Percentiles rank a stretch among this genome's conserved stretches.
phyloP scores from a whole-genome alignment of 2,888 invertebrate genomes.

The Callimorpha dominula region DNA sequence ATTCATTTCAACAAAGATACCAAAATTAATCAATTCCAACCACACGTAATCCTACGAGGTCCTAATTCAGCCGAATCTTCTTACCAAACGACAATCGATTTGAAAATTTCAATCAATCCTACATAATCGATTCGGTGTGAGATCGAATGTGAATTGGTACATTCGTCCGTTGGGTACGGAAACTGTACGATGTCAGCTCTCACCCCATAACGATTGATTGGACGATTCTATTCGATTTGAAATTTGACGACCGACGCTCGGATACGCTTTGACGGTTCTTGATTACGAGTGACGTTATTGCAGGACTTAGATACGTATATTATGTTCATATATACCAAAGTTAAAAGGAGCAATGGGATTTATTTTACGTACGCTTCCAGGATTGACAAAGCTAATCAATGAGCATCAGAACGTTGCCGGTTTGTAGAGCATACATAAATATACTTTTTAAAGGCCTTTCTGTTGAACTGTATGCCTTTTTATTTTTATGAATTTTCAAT shows the following conservation, averaged over 20 bases:
- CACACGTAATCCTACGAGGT: slow-evolving; percentile 26
- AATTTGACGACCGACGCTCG: slow-evolving; percentile 49
- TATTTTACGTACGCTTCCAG: background rate
- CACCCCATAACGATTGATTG: slow-evolving; percentile 52
- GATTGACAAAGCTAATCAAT: slow-evolving; percentile 9
- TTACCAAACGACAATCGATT: slow-evolving; percentile 43
- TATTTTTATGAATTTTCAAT: background rate
- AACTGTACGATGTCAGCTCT: slow-evolving; percentile 35
- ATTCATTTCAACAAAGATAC: slow-evolving; percentile 1
- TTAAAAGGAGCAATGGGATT: slow-evolving; percentile 4
- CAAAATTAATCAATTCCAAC: slow-evolving; percentile 30
- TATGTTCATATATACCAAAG: background rate
- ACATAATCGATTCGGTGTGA: slow-evolving; percentile 45
- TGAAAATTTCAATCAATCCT: slow-evolving; percentile 50
- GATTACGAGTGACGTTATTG: slow-evolving; percentile 43
- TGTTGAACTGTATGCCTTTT: no score
- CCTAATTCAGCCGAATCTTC: slow-evolving; percentile 40
- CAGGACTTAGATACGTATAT: slow-evolving; percentile 11
- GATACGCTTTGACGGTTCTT: slow-evolving; percentile 46
- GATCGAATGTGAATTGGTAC: slow-evolving; percentile 51
- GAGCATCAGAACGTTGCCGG: background rate
- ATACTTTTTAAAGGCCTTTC: background rate
- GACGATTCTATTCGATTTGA: slow-evolving; percentile 57
- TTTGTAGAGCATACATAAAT: background rate
- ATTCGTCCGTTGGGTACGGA: slow-evolving; percentile 41